Percentiles rank a stretch among this genome's conserved stretches.
Evolutionary conservation across 2,113 vertebrate genomes (phyloP).

Genomic region (Python bivittatus): DNA sequence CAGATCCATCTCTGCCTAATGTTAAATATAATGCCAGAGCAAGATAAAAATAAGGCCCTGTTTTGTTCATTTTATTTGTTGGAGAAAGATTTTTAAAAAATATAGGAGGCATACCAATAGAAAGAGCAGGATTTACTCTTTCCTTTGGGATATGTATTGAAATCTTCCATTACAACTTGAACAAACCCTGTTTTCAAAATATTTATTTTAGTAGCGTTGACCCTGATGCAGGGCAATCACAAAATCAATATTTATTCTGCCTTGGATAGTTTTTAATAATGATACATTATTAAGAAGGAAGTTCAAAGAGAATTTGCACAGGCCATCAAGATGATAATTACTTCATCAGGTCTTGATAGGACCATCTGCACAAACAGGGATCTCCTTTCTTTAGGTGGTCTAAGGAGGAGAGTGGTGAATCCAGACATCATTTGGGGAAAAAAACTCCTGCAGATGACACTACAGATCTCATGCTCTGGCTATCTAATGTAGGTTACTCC

Average conservation of each 20-base stretch:
- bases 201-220: neutral
- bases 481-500: constrained; percentile 81
- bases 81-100: neutral
- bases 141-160: neutral
- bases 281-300: neutral
- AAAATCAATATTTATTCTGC: neutral
- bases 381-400: neutral
- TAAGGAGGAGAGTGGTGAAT: neutral
- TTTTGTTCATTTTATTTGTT: neutral
- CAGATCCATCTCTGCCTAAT: neutral
- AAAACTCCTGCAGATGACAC: neutral
- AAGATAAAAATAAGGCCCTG: neutral
- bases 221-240: neutral
- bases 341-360: neutral
- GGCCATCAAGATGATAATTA: neutral
- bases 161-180: neutral
- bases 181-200: neutral
- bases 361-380: neutral
- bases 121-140: neutral
- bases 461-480: constrained; percentile 28
- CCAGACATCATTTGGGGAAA: neutral
- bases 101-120: neutral
- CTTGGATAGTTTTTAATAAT: neutral
- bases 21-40: neutral
- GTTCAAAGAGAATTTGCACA: neutral